These are phyloP conservation scores for Phrynocephalus guinanensis DNA, from an alignment of 2,797 vertebrate genomes.

Conservation along the genomic window DNA sequence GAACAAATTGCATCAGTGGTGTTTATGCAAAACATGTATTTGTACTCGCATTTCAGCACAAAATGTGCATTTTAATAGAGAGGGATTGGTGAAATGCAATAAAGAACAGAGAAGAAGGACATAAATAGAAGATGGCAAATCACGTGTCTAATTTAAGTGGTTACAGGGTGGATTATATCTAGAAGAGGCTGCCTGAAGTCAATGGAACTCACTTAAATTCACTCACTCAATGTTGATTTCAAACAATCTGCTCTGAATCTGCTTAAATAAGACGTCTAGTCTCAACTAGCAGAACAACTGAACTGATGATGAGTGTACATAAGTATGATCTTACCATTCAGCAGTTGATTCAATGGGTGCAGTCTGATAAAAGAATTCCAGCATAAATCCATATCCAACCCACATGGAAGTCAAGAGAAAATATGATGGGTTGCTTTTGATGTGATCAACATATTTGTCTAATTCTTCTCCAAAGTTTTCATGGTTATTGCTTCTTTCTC, in stretches of 20 bases:
- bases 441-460: background rate
- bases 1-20: too few species aligned
- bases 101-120: background rate
- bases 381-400: background rate
- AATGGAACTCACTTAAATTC: background rate
- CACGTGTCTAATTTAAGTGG: background rate
- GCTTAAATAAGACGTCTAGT: too few species aligned
- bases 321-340: too few species aligned
- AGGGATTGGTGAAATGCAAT: background rate
- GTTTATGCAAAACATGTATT: too few species aligned
- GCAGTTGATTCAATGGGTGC: too few species aligned
- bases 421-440: background rate
- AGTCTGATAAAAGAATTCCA: too few species aligned
- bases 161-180: background rate
- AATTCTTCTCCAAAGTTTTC: background rate
- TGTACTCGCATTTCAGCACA: too few species aligned
- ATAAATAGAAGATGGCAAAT: background rate
- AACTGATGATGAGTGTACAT: too few species aligned
- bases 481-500: background rate
- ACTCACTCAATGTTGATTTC: background rate
- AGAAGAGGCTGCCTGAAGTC: background rate
- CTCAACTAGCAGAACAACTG: too few species aligned
- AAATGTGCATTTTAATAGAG: background rate
- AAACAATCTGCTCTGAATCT: background rate
- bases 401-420: background rate